These are phyloP conservation scores for Columba livia DNA, from an alignment of 2,113 vertebrate genomes.

Conservation along the genomic window DNA sequence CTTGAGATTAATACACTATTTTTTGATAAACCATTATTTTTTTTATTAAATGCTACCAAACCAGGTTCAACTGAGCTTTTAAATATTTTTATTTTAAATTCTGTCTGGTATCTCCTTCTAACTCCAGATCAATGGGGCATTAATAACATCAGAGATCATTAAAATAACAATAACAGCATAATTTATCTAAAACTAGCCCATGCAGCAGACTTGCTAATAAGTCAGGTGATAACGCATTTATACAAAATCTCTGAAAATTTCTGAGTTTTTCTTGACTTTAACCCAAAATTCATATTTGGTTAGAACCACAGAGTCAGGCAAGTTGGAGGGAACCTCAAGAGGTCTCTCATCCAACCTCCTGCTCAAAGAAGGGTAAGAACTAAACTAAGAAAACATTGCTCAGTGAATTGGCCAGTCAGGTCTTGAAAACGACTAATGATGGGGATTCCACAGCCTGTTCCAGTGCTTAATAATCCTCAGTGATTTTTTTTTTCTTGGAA, in stretches of 20 bases:
- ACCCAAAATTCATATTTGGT: not conserved
- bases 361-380: not conserved
- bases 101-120: not conserved
- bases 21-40: not conserved
- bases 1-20: not conserved
- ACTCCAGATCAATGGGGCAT: not conserved
- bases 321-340: not conserved
- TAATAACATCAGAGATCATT: not conserved
- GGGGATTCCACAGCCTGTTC: not conserved
- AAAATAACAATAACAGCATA: not conserved
- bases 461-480: not conserved
- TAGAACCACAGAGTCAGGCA: not conserved
- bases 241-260: not conserved
- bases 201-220: not conserved
- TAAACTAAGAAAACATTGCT: not conserved
- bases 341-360: not conserved
- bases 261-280: not conserved
- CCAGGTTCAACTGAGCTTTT: not conserved
- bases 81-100: not conserved
- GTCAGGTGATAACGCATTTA: not conserved
- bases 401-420: not conserved
- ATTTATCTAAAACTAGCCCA: not conserved
- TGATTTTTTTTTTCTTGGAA: not conserved
- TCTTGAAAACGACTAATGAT: not conserved
- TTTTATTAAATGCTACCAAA: not conserved